Evolutionary conservation across 2,113 vertebrate genomes (phyloP).

Genomic region (Anguilla japonica): DNA sequence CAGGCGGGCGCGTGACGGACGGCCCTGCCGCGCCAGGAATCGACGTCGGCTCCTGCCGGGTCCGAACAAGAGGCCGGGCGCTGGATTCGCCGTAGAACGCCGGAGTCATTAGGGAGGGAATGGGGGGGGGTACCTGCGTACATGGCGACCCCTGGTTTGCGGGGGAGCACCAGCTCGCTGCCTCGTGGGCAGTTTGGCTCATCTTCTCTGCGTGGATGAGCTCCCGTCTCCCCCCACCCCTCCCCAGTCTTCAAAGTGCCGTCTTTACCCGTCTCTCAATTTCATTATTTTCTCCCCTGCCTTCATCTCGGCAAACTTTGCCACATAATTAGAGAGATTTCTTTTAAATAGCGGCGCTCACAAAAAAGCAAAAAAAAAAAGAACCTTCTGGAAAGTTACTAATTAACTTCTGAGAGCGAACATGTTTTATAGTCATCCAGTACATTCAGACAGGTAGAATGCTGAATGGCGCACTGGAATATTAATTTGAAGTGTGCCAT

Average conservation of each 20-base stretch:
- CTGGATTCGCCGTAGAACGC: no score
- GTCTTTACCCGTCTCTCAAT: slow-evolving; percentile 39
- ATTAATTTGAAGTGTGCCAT: slow-evolving; percentile 31
- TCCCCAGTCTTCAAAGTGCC: slow-evolving; percentile 30
- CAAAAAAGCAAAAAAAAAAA: slow-evolving; percentile 25
- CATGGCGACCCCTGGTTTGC: neutral
- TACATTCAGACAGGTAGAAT: slow-evolving; percentile 35
- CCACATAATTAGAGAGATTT: slow-evolving; percentile 46
- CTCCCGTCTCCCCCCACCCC: neutral
- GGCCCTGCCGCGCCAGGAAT: no score
- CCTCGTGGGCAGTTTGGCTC: neutral
- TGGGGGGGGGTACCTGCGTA: no score
- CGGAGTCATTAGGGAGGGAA: no score
- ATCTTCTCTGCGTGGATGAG: slow-evolving; percentile 14
- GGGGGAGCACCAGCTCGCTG: neutral
- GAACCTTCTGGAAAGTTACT: slow-evolving; percentile 41
- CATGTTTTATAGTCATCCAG: slow-evolving; percentile 30
- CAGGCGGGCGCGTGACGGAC: no score
- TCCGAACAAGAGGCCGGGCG: no score
- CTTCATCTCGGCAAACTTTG: slow-evolving; percentile 37
- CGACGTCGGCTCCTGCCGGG: neutral
- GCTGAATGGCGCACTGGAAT: slow-evolving; percentile 3
- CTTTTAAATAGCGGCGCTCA: slow-evolving; percentile 47
- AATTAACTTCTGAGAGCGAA: slow-evolving; percentile 47
- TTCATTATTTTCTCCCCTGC: slow-evolving; percentile 36